Conservation (phyloP, 2,797 vertebrate genomes). For the Denticeps clupeoides region DNA sequence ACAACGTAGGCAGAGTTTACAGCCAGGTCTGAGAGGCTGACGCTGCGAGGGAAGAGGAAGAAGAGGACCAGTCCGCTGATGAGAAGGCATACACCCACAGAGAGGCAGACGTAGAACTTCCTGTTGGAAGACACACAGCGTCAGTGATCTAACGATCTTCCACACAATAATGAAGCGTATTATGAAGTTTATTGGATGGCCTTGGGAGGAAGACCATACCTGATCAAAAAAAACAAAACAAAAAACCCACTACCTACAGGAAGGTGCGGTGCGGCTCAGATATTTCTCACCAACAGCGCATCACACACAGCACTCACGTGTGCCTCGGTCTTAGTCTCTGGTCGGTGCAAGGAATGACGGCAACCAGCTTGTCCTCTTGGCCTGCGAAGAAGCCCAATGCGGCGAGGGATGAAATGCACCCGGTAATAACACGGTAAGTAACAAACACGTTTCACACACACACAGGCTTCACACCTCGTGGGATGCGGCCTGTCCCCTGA, state of each 20-base stretch:
- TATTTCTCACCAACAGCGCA: no score
- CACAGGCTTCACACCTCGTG: constrained; percentile 51
- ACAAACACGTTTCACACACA: background rate
- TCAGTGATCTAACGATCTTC: no score
- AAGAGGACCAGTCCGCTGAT: constrained; percentile 47
- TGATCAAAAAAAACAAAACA: no score
- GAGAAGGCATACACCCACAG: constrained; percentile 53
- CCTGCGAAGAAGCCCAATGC: constrained; percentile 13
- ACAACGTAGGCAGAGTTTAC: constrained; percentile 46
- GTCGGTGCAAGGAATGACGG: constrained; percentile 34
- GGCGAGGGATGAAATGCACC: background rate
- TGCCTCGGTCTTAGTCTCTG: constrained; percentile 32
- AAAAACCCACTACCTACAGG: no score
- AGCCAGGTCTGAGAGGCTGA: constrained; percentile 41
- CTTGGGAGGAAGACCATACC: no score
- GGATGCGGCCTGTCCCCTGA: constrained; percentile 57
- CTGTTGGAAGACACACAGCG: constrained; percentile 41
- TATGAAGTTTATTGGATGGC: no score
- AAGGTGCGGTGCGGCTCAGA: no score
- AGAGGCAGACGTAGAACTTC: constrained; percentile 56
- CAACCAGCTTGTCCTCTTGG: constrained; percentile 31
- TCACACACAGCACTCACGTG: constrained; percentile 24
- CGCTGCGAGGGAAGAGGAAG: constrained; percentile 60
- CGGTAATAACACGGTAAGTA: background rate
- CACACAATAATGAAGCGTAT: no score